Base-by-base conservation (phyloP, 2,888 invertebrate genomes). In the Drosophila algonquin region DNA sequence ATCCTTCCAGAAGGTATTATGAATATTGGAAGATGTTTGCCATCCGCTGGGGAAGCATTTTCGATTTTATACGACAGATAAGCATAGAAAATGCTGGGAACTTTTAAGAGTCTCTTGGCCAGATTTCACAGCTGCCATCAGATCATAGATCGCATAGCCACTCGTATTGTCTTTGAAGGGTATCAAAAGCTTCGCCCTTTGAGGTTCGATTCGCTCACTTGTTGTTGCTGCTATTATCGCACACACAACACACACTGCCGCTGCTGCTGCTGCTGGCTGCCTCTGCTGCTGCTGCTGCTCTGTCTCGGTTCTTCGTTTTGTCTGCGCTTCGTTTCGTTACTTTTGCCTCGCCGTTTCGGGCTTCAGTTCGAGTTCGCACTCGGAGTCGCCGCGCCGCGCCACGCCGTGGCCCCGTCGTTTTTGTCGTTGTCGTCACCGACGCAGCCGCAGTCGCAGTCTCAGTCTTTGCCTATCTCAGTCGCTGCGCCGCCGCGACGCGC, bases 361-460 rank as follows among this genome's bases (percentile, higher is more conserved):
- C 47, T 72, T 72, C 64, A 73, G 73, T 73, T 73, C 57, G 56
- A 69, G 73, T 73, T 73, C 75, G 70, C 73, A 69, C 75, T 72
- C 58, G 73, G 40, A 40, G 40, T 40, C 14, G 35, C 35, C 4
- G 35, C 35, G 35, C 35, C 12, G 4, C 27, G 54, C 35, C 12
- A 1, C 27, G 54, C 10, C 35, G 54, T 30, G 30, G 30, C 8
- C 8, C 30, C 40, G 35, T 35, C 35, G 40, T 12, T 40, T 7
- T 40, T 30, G 30, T 40, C 51, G 27, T 27, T 24, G 24, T 24
- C 50, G 51, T 51, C 30, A n/a, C 24, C 7, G 60, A 45, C 52
- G 45, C 60, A 40, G 75, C 70, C 59, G 55, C 60, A 56, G 75
- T 53, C 56, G 55, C 46, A 52, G 24, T 67, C 48, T 52, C 21